Base-by-base conservation (phyloP, 2,888 invertebrate species). In the Melanostoma mellinum region DNA sequence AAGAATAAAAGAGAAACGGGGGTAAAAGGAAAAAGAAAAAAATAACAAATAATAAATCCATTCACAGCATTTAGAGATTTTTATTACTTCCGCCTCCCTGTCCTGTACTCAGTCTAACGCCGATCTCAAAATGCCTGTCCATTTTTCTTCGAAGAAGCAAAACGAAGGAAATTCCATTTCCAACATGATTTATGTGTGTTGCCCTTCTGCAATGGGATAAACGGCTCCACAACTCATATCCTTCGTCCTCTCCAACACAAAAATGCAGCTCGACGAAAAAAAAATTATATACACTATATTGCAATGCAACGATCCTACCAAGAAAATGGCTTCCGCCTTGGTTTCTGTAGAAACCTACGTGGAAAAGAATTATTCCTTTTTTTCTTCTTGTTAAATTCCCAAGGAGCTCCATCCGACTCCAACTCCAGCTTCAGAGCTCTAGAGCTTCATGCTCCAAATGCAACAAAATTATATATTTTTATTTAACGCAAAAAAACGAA, bases 121-220 rank as follows among this genome's bases (percentile, higher is more conserved):
- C 10, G 44, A 61, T 52, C 52, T 65, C 52, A 65, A 63, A 76
- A 50, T 46, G 38, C 58, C 35, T 50, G 68, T 46, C 80, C 72
- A 55, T 61, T 65, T 71, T 40, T 35, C 75, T 42, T 60, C 52
- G 9, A 46, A 65, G 60, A 40, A 72, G 74, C 20, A 50, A 55
- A 50, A 32, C 52, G 75, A 69, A 69, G 60, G 67, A 76, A 75
- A 80, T 69, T 75, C 75, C 58, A 80, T 80, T 76, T 76, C 76
- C 52, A 53, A 71, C 71, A 76, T 76, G 80, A 76, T 67, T 81
- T 81, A 81, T 81, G 67, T 67, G 48, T 72, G 60, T 20, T 46
- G 33, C 48, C 71, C 6, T 42, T 42, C 67, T 67, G 67, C 44
- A 81, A 67, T 50, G 10, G 71, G 80, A 81, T 76, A 76, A 81